Percentiles rank a stretch among this genome's conserved stretches.
phyloP scores from a whole-genome alignment of 1,140 invertebrate species.

The Drosophila pruinosa region DNA sequence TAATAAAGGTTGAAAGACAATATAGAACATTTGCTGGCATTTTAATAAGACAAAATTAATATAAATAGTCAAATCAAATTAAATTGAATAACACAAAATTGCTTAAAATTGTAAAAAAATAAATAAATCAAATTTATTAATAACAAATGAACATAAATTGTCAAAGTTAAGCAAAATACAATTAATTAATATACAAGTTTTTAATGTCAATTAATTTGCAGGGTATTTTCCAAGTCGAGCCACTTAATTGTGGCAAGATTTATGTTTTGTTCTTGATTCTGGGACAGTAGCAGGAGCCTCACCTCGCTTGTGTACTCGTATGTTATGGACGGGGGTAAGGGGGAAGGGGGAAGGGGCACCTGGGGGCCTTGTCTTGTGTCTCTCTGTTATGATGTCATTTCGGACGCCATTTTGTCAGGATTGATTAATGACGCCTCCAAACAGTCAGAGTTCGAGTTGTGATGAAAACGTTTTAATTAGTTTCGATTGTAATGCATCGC shows the following conservation, averaged over 20 bases:
- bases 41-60: too few relatives aligned
- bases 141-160: too few relatives aligned
- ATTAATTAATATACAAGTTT: too few relatives aligned
- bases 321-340: not conserved
- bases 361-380: constrained; percentile 21
- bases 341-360: not conserved
- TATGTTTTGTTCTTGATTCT: constrained; percentile 41
- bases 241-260: not conserved
- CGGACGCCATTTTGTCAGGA: constrained; percentile 67
- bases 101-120: too few relatives aligned
- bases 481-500: constrained; percentile 24
- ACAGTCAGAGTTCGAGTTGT: constrained; percentile 8
- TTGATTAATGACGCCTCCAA: constrained; percentile 66
- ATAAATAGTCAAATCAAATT: too few relatives aligned
- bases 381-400: constrained; percentile 69
- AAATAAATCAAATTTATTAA: too few relatives aligned
- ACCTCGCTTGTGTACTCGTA: constrained; percentile 42
- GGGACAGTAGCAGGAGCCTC: constrained; percentile 57
- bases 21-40: too few relatives aligned
- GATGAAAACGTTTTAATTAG: constrained; percentile 52
- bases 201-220: not conserved
- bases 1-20: too few relatives aligned
- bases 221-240: not conserved
- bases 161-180: too few relatives aligned
- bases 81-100: too few relatives aligned